Evolutionary conservation across 2,113 vertebrate genomes (phyloP), one percentile per base, ranked within the genome.

Genomic region (Nothobranchius kuhntae): DNA sequence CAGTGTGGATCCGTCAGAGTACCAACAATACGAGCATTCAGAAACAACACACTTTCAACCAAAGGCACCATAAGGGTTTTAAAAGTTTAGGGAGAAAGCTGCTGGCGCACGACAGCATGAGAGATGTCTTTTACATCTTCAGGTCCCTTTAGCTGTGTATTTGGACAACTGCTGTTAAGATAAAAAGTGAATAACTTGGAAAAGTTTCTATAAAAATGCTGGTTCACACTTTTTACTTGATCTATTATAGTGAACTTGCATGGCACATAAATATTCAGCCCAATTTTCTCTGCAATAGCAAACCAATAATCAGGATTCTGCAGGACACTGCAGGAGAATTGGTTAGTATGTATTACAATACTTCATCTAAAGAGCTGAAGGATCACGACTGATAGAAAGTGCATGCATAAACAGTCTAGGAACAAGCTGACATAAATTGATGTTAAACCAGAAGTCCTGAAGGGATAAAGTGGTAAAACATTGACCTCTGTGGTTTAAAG

Each of bases 1-100:
- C 51, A 53, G 72, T 67, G 71, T 75, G 71, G 54, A 52, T 79
- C 53, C 75, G 51, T 79, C 75, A 74, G 62, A 58, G 54, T 59
- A 40, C 62, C 71, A 76, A 81, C 75, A 77, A 71, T 61, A 76
- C 53, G 47, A 61, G 38, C 38, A 52, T 60, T 72, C 36, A 59
- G 74, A 73, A 82, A 57, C n/a, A n/a, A 52, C 40, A 61, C 68
- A 66, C 59, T 56, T 65, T 48, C 62, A 58, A 57, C 46, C 10
- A 50, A 53, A 54, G 63, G 66, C 55, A 45, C 46, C 13, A 24
- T 55, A 55, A 15, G 44, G 30, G 56, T 60, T 53, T 4, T 47
- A 53, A 59, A 68, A 68, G 24, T 46, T 47, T 60, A 54, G n/a
- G 21, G 13, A 11, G 55, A 61, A 21, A 80, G 46, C 62, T 30